Conservation (phyloP, 2,888 invertebrate species). For the Alloplasta piceator region DNA sequence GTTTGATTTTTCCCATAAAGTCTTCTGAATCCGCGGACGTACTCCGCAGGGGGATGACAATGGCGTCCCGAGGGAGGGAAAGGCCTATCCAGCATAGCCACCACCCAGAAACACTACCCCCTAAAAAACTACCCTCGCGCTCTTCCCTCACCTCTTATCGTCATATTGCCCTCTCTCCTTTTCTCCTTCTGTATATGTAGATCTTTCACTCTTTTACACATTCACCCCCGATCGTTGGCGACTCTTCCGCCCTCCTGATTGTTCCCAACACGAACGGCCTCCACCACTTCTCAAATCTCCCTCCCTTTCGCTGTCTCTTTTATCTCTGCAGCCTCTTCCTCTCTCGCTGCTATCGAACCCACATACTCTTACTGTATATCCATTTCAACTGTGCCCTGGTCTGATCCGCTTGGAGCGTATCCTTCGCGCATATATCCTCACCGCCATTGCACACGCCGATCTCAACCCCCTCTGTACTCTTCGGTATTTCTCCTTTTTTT, state of each 20-base stretch:
- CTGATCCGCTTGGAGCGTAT: slow-evolving; percentile 62
- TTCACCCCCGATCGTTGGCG: slow-evolving; percentile 58
- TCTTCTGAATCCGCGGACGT: slow-evolving; percentile 74
- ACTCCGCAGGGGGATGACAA: slow-evolving; percentile 81
- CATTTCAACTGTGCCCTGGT: slow-evolving; percentile 45
- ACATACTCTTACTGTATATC: slow-evolving; percentile 55
- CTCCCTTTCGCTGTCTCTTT: slow-evolving; percentile 59
- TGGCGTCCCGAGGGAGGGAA: slow-evolving; percentile 79
- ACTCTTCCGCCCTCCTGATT: slow-evolving; percentile 76
- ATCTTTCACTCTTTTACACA: slow-evolving; percentile 10
- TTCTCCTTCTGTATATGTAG: slow-evolving; percentile 16
- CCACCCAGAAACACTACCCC: slow-evolving; percentile 66
- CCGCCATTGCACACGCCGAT: slow-evolving; percentile 46
- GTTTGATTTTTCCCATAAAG: slow-evolving; percentile 81
- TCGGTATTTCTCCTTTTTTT: slow-evolving; percentile 56
- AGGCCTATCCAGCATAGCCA: slow-evolving; percentile 76
- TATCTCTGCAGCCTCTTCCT: slow-evolving; percentile 53
- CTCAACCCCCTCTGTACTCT: slow-evolving; percentile 52
- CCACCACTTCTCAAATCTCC: slow-evolving; percentile 72
- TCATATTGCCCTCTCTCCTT: slow-evolving; percentile 53
- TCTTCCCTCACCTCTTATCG: slow-evolving; percentile 60
- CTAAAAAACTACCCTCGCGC: slow-evolving; percentile 27
- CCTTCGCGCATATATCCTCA: slow-evolving; percentile 63
- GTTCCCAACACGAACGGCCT: slow-evolving; percentile 78
- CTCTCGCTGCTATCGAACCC: slow-evolving; percentile 57